A percentile compares a stretch with the other conserved stretches of the same genome.
phyloP scores from a whole-genome alignment of 2,113 vertebrate species.

The Podilymbus podiceps region DNA sequence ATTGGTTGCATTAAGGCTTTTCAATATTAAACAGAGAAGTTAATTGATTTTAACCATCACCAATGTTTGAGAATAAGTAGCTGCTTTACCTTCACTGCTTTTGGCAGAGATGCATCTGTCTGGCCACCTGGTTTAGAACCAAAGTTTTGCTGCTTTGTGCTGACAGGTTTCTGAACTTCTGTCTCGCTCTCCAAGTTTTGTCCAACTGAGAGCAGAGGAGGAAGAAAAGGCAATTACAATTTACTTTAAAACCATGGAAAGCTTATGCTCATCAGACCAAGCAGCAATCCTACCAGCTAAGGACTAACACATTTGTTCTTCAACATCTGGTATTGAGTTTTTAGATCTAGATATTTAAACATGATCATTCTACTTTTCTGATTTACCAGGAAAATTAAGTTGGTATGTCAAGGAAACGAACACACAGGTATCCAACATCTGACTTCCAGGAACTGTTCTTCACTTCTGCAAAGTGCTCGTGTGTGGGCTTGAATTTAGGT shows the following conservation, averaged over 20 bases:
- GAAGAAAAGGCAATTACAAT: neutral
- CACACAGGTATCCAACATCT: neutral
- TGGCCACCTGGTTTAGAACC: slow-evolving; percentile 60
- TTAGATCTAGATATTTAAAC: neutral
- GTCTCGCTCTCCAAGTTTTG: slow-evolving; percentile 31
- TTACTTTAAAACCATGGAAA: neutral
- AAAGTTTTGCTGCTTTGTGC: slow-evolving; percentile 63
- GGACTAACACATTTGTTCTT: neutral
- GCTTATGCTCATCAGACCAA: neutral
- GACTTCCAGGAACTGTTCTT: neutral
- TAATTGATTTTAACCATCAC: neutral
- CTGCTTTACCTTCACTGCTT: slow-evolving; percentile 72
- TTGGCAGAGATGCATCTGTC: slow-evolving; percentile 65
- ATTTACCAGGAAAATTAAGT: neutral
- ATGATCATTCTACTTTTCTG: neutral
- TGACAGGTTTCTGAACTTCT: slow-evolving; percentile 50
- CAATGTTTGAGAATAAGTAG: neutral
- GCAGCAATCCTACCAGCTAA: neutral
- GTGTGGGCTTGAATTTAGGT: neutral
- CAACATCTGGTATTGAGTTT: neutral
- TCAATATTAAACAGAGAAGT: neutral
- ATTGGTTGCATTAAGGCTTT: neutral
- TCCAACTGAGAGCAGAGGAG: slow-evolving; percentile 21
- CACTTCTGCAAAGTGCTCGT: neutral
- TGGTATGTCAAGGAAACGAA: neutral